These are phyloP conservation scores for Crotalus horridus DNA, from an alignment of 2,113 vertebrate genomes.

Conservation along the genomic window DNA sequence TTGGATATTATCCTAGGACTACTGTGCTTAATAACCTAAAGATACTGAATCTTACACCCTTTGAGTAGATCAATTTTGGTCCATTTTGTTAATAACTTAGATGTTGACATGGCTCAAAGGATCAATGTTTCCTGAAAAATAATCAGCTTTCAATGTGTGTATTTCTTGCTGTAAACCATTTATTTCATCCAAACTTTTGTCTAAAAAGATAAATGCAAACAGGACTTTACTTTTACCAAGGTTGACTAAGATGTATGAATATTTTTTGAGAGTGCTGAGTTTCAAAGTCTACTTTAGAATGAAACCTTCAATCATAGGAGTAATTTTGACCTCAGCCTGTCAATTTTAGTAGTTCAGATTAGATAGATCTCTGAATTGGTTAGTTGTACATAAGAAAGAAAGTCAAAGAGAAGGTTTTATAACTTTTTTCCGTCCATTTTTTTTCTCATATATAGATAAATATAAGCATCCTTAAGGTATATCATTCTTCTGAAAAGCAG, in stretches of 20 bases:
- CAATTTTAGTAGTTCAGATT: not conserved
- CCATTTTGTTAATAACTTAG: not conserved
- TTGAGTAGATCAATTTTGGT: not conserved
- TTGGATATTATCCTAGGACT: not conserved
- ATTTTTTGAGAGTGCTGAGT: not conserved
- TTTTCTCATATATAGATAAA: not conserved
- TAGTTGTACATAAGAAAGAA: rapidly evolving
- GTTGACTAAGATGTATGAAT: conserved; percentile 10
- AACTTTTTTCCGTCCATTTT: not conserved
- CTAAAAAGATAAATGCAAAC: not conserved
- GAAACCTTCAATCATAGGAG: not conserved
- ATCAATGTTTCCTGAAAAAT: not conserved
- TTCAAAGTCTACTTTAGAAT: conserved; percentile 5
- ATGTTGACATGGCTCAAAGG: not conserved
- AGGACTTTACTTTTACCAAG: conserved; percentile 25
- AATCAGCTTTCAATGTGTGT: not conserved
- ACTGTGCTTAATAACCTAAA: not conserved
- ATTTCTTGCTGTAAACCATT: not conserved
- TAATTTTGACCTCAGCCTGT: not conserved
- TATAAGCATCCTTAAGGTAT: not conserved
- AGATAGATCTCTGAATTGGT: rapidly evolving
- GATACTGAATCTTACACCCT: not conserved
- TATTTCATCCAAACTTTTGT: not conserved
- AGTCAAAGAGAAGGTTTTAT: not conserved
- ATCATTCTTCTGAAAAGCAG: not conserved